Base-by-base conservation (phyloP, 2,797 vertebrate species). In the Acipenser oxyrinchus region DNA sequence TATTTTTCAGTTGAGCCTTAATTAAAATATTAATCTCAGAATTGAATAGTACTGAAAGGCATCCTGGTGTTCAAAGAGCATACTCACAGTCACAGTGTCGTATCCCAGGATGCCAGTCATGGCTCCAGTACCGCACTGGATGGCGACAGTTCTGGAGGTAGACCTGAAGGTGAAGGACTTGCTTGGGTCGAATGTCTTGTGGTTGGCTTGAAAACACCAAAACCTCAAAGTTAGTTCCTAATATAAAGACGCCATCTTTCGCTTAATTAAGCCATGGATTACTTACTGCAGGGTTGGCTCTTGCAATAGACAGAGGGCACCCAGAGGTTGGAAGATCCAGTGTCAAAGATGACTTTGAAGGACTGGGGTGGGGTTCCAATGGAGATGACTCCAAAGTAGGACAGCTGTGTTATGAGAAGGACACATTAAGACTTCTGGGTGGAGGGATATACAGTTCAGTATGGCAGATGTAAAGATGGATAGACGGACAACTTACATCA, bases 11-110 rank as follows among this genome's bases (percentile, higher is more conserved):
- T 18, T 18, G 18, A 18, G 18, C 18, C 18, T 18, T 18, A 18
- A 18, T 18, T 12, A 50, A 12, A 11, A 7, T 18, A 59, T 51
- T 18, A 48, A 10, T 51, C 10, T 11, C 3, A 2, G 18, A n/a
- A 53, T 10, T 59, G 10, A 18, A 18, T 18, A 18, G 18, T 18
- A 2, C 18, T 18, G 18, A n/a, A n/a, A n/a, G n/a, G n/a, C n/a
- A n/a, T n/a, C n/a, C n/a, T n/a, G n/a, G n/a, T n/a, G 37, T 37
- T 37, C 37, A 37, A 5, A 37, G 37, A 37, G 37, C 0, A 6
- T 8, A 48, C 79, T 66, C 78, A 88, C 85, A 0, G 11, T 51
- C 10, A 85, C 49, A 0, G 67, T 81, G 70, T 89, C 86, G 0
- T 80, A 87, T 37, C 37, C 37, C 37, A 37, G 37, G 37, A 37